A percentile compares a stretch with the other conserved stretches of the same genome.
These are phyloP conservation scores for Sebastolobus alascanus DNA, from an alignment of 2,797 vertebrate genomes.

Conservation along the genomic window DNA sequence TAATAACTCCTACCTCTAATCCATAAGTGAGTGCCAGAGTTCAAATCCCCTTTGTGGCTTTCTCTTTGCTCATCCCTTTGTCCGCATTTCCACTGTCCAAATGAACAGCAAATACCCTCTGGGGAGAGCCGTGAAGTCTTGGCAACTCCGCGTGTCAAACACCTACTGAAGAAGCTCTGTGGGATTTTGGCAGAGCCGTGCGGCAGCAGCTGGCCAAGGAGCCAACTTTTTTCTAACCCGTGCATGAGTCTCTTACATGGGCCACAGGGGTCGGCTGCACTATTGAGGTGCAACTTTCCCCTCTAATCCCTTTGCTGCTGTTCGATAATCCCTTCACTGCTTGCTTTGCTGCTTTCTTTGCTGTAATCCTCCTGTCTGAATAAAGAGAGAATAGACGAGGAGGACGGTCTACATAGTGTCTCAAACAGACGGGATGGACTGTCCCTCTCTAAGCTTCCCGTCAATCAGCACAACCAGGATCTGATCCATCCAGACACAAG, in stretches of 20 bases:
- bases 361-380: constrained; percentile 75
- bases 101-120: constrained; percentile 36
- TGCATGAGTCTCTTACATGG: constrained; percentile 51
- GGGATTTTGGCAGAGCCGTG: constrained; percentile 17
- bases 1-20: constrained; percentile 55
- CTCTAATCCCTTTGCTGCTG: constrained; percentile 74
- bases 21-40: constrained; percentile 51
- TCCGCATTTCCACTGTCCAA: constrained; percentile 40
- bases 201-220: constrained; percentile 29
- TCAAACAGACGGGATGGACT: constrained; percentile 44
- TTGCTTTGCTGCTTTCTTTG: constrained; percentile 74
- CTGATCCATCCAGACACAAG: constrained; percentile 32
- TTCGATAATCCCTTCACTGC: constrained; percentile 73
- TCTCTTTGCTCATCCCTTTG: constrained; percentile 38
- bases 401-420: constrained; percentile 53
- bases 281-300: constrained; percentile 70
- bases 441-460: constrained; percentile 46
- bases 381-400: constrained; percentile 64
- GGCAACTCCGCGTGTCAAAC: constrained; percentile 31
- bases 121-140: constrained; percentile 9
- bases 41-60: constrained; percentile 48
- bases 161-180: constrained; percentile 39
- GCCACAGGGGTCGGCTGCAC: constrained; percentile 56
- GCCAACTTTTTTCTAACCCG: constrained; percentile 49
- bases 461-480: constrained; percentile 50